Evolutionary conservation across 2,888 invertebrate species (phyloP).

Genomic region (Ditula angustiorana): DNA sequence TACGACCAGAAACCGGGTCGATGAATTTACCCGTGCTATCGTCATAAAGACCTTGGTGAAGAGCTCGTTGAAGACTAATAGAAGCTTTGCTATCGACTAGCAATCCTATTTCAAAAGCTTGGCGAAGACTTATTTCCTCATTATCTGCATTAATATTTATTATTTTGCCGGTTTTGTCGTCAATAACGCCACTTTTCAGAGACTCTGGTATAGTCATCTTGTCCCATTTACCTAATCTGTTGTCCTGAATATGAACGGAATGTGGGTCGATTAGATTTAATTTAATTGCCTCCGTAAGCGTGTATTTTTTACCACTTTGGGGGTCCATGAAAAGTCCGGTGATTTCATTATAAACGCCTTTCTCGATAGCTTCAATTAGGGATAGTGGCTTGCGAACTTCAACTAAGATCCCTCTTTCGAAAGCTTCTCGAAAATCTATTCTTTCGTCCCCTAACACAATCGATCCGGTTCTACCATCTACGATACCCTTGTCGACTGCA

Average conservation of each 20-base stretch:
- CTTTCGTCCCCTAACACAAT: constrained; percentile 87
- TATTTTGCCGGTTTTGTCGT: constrained; percentile 89
- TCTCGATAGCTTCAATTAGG: constrained; percentile 92
- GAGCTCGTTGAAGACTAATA: constrained; percentile 92
- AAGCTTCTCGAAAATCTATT: constrained; percentile 93
- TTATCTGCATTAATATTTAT: constrained; percentile 88
- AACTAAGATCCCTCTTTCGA: constrained; percentile 92
- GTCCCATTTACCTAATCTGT: constrained; percentile 90
- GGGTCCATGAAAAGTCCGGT: constrained; percentile 95
- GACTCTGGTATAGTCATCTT: constrained; percentile 92
- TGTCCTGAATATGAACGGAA: constrained; percentile 93
- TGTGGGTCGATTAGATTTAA: constrained; percentile 93
- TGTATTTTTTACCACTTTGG: constrained; percentile 90
- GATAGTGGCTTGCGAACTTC: constrained; percentile 93
- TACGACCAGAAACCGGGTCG: constrained; percentile 91
- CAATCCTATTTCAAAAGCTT: constrained; percentile 92
- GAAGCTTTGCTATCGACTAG: constrained; percentile 93
- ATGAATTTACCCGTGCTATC: constrained; percentile 92
- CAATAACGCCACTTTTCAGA: constrained; percentile 90
- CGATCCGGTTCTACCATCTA: constrained; percentile 91
- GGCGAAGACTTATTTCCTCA: constrained; percentile 88
- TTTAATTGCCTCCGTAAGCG: constrained; percentile 93
- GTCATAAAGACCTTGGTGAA: constrained; percentile 94
- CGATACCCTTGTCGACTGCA: constrained; percentile 91
- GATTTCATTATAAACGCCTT: constrained; percentile 91